These are phyloP conservation scores for Epicampocera succincta DNA, from an alignment of 2,888 invertebrate genomes.

Conservation along the genomic window DNA sequence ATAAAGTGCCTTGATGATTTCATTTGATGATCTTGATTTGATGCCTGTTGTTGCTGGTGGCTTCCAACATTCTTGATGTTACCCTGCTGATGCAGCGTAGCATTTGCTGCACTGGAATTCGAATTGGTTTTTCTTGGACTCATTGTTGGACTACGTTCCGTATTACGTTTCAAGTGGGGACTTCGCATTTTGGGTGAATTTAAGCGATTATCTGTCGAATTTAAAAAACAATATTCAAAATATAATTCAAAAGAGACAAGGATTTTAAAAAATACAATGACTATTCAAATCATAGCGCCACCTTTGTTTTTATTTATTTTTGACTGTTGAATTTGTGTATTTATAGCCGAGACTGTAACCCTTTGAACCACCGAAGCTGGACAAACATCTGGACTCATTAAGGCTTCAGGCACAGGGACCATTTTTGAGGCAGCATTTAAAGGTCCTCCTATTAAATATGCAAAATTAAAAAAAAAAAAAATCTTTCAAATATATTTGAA, in stretches of 20 bases:
- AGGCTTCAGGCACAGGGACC: slow-evolving; percentile 92
- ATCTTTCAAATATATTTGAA: no score
- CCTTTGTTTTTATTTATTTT: slow-evolving; percentile 81
- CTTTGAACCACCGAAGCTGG: slow-evolving; percentile 79
- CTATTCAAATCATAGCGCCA: slow-evolving; percentile 52
- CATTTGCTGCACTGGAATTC: slow-evolving; percentile 38
- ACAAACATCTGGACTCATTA: slow-evolving; percentile 90
- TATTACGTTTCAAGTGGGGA: slow-evolving; percentile 77
- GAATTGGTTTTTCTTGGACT: slow-evolving; percentile 78
- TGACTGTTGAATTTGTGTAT: slow-evolving; percentile 78
- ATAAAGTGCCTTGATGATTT: slow-evolving; percentile 71
- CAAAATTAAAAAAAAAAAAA: no score
- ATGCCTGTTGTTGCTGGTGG: slow-evolving; percentile 49
- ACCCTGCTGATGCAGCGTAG: slow-evolving; percentile 51
- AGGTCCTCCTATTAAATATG: slow-evolving; percentile 81
- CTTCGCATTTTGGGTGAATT: slow-evolving; percentile 80
- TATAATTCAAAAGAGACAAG: slow-evolving; percentile 54
- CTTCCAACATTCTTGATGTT: slow-evolving; percentile 47
- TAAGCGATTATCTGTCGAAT: slow-evolving; percentile 75
- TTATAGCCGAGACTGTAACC: slow-evolving; percentile 77
- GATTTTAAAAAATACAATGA: slow-evolving; percentile 37
- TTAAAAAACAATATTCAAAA: slow-evolving; percentile 42
- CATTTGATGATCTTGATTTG: slow-evolving; percentile 72
- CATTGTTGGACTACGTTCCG: slow-evolving; percentile 77
- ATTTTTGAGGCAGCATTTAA: slow-evolving; percentile 92